Evolutionary conservation across 2,888 invertebrate genomes (phyloP).

Genomic region (Boloria selene): DNA sequence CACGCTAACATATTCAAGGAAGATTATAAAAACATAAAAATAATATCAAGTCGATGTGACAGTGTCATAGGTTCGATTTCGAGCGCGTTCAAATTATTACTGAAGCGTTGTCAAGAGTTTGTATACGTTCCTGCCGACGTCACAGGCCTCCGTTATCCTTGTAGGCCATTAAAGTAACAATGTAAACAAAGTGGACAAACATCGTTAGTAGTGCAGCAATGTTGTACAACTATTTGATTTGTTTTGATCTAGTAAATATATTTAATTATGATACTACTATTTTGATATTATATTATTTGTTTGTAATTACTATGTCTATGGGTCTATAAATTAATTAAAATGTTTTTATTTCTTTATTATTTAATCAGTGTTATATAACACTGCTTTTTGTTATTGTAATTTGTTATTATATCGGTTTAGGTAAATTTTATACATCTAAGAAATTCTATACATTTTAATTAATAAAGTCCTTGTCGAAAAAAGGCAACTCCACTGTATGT

Average conservation of each 20-base stretch:
- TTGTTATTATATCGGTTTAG: too few species aligned
- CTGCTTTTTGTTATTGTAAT: too few species aligned
- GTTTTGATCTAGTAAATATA: slow-evolving; percentile 11
- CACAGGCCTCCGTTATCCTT: slow-evolving; percentile 46
- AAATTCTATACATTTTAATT: too few species aligned
- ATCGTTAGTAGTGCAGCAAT: slow-evolving; percentile 19
- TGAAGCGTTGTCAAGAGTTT: slow-evolving; percentile 41
- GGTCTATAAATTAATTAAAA: too few species aligned
- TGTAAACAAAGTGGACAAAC: slow-evolving; percentile 27
- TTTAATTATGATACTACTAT: background rate
- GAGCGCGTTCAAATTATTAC: slow-evolving; percentile 49
- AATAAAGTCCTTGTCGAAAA: too few species aligned
- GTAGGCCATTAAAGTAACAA: slow-evolving; percentile 23
- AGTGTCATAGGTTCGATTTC: slow-evolving; percentile 48
- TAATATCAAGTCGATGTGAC: slow-evolving; percentile 34
- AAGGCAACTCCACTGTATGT: too few species aligned
- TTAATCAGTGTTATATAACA: too few species aligned
- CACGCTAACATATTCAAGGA: slow-evolving; percentile 8
- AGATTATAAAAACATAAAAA: slow-evolving; percentile 18
- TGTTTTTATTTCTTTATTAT: too few species aligned
- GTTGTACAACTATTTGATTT: slow-evolving; percentile 21
- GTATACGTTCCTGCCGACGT: slow-evolving; percentile 42
- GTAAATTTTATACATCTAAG: too few species aligned
- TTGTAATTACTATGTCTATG: background rate
- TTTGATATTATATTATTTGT: background rate